Evolutionary conservation across 2,888 invertebrate species (phyloP).

Genomic region (Fragum sueziense): DNA sequence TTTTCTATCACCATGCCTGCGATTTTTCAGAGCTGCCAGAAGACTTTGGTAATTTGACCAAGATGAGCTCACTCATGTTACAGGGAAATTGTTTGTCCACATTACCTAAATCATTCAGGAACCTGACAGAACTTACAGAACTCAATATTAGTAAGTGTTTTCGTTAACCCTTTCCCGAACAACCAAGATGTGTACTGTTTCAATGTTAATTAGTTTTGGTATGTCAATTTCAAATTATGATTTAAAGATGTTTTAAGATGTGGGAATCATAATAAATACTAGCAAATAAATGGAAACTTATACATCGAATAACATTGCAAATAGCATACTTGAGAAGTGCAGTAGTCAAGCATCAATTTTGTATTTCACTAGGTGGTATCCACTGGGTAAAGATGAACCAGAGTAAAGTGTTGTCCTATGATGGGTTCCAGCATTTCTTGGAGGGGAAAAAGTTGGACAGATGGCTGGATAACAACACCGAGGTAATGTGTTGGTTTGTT

Average conservation of each 20-base stretch:
- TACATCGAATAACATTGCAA: too few relatives aligned
- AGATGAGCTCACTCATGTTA: constrained; percentile 66
- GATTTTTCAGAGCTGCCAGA: constrained; percentile 64
- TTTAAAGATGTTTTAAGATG: too few relatives aligned
- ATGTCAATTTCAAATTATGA: too few relatives aligned
- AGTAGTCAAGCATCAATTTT: too few relatives aligned
- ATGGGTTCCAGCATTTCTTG: constrained; percentile 68
- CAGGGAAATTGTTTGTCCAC: constrained; percentile 71
- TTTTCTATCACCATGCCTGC: too few relatives aligned
- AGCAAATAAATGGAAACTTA: too few relatives aligned
- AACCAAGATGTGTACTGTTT: background rate
- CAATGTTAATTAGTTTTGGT: too few relatives aligned
- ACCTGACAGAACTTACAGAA: constrained; percentile 66
- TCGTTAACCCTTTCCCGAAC: background rate
- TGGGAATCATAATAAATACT: too few relatives aligned
- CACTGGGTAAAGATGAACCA: constrained; percentile 67
- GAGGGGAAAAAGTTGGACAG: constrained; percentile 58
- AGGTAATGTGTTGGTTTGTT: too few relatives aligned
- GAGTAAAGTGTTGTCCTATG: constrained; percentile 68
- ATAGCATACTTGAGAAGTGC: too few relatives aligned
- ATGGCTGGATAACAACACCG: constrained; percentile 68
- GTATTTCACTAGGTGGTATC: constrained; percentile 62
- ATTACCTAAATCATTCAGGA: constrained; percentile 67
- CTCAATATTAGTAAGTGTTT: constrained; percentile 63
- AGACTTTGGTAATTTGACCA: constrained; percentile 67